phyloP scores from a whole-genome alignment of 2,888 invertebrate species.

The Phlogophora meticulosa region DNA sequence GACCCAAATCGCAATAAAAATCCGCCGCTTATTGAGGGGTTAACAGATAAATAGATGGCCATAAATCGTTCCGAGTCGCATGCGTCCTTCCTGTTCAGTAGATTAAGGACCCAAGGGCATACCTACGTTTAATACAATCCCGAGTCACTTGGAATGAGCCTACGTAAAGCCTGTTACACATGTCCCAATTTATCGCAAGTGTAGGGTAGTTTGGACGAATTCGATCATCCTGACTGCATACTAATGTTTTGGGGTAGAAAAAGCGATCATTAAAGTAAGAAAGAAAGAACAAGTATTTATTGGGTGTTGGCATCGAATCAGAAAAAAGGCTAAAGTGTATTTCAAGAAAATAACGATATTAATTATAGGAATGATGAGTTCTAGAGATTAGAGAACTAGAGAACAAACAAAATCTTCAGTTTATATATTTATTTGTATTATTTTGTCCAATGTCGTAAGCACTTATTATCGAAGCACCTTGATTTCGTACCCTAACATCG shows the following conservation, averaged over 20 bases:
- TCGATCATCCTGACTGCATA: slow-evolving; percentile 34
- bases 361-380: no score
- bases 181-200: slow-evolving; percentile 56
- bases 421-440: no score
- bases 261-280: neutral
- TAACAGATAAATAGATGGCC: slow-evolving; percentile 67
- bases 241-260: slow-evolving; percentile 31
- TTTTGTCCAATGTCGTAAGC: no score
- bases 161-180: slow-evolving; percentile 51
- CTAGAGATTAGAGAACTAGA: no score
- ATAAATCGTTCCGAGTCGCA: slow-evolving; percentile 60
- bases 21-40: slow-evolving; percentile 54
- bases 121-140: slow-evolving; percentile 54
- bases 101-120: slow-evolving; percentile 56
- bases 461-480: no score
- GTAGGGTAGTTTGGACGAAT: slow-evolving; percentile 39
- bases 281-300: no score
- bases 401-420: no score
- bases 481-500: no score
- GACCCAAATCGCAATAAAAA: slow-evolving; percentile 62
- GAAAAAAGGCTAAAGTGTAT: no score
- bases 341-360: no score
- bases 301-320: no score
- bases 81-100: slow-evolving; percentile 44
- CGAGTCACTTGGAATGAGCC: slow-evolving; percentile 33